Evolutionary conservation across 2,113 vertebrate genomes (phyloP).

Genomic region (Actenoides lindsayi): DNA sequence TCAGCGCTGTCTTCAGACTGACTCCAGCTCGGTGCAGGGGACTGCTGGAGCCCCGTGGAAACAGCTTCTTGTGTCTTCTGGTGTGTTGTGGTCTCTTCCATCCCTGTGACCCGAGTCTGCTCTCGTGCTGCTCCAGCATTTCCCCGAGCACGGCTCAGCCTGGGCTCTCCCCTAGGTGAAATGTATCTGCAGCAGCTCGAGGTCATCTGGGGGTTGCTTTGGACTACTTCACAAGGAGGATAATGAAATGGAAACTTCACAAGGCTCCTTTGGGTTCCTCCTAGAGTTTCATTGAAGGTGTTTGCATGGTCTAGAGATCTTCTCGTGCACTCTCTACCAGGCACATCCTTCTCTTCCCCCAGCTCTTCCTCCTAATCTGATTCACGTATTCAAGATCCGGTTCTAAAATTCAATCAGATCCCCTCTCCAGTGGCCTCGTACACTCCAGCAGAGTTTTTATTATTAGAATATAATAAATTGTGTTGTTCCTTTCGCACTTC

Average conservation of each 20-base stretch:
- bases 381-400: not conserved
- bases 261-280: not conserved
- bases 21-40: not conserved
- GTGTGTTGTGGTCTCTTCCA: not conserved
- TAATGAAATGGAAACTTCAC: not conserved
- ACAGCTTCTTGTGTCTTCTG: not conserved
- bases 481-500: not conserved
- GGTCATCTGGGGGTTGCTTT: not conserved
- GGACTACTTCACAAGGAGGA: not conserved
- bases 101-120: not conserved
- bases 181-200: not conserved
- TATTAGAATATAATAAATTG: not conserved
- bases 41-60: not conserved
- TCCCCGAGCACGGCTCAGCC: not conserved
- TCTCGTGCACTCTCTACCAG: not conserved
- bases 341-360: not conserved
- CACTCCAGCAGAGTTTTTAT: not conserved
- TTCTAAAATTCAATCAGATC: constrained; percentile 1
- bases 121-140: not conserved
- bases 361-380: not conserved
- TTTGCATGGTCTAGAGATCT: not conserved
- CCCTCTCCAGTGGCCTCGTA: not conserved
- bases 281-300: not conserved
- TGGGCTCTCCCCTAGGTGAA: not conserved
- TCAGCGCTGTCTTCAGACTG: not conserved